phyloP scores from a whole-genome alignment of 2,797 vertebrate species.

The Gallinago nigripennis region DNA sequence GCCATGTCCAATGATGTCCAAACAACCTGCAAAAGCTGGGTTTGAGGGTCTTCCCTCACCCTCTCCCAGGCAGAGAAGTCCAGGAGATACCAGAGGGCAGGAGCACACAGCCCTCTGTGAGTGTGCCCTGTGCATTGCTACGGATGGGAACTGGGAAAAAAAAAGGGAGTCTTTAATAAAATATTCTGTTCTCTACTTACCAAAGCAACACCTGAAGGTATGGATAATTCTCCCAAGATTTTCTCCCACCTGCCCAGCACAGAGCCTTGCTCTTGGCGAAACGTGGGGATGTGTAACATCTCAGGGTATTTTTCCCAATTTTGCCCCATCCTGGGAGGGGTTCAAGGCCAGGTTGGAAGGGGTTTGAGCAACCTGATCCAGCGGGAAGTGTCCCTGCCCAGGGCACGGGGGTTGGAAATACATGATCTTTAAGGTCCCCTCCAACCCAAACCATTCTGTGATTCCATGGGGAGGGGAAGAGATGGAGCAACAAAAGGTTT shows the following conservation, averaged over 20 bases:
- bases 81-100: neutral
- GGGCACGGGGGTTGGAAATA: too few species aligned
- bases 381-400: too few species aligned
- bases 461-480: neutral
- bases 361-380: too few species aligned
- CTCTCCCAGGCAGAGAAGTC: neutral
- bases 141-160: neutral
- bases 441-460: too few species aligned
- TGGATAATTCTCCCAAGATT: fast-evolving
- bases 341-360: too few species aligned
- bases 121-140: fast-evolving
- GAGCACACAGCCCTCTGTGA: fast-evolving
- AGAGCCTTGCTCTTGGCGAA: fast-evolving
- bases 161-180: neutral
- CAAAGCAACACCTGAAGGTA: neutral
- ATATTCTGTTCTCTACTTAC: neutral
- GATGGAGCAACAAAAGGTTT: neutral
- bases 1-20: neutral
- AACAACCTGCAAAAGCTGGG: neutral
- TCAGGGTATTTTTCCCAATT: neutral
- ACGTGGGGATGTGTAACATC: too few species aligned
- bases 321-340: too few species aligned
- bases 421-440: too few species aligned
- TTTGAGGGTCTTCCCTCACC: neutral
- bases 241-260: neutral